phyloP scores from a whole-genome alignment of 35 echinoderm and acorn worm genomes.

The Apostichopus parvimensis region DNA sequence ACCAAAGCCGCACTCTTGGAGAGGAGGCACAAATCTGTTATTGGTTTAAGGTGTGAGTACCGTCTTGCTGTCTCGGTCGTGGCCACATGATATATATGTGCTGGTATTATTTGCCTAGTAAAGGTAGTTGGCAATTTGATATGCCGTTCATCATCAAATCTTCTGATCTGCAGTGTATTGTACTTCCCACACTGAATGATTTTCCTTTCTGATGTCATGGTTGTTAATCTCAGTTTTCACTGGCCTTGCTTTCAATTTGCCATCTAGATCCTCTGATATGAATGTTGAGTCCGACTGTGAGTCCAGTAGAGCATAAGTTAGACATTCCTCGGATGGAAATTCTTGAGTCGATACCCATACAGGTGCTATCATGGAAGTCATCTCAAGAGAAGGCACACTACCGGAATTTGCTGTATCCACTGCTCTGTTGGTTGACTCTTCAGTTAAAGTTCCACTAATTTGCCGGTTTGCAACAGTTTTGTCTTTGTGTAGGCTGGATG shows the following conservation, averaged over 20 bases:
- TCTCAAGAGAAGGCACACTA: background rate
- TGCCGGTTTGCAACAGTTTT: too few species aligned
- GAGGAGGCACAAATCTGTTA: conserved; percentile 18
- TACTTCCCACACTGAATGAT: conserved; percentile 10
- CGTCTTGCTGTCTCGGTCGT: conserved; percentile 47
- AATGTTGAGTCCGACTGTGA: too few species aligned
- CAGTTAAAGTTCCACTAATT: background rate
- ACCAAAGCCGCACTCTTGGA: conserved; percentile 67
- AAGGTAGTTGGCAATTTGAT: conserved; percentile 26
- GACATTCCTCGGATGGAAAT: background rate
- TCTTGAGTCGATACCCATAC: conserved; percentile 30
- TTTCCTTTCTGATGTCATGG: conserved; percentile 34
- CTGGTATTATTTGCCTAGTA: conserved; percentile 54
- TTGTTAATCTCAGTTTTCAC: conserved; percentile 40
- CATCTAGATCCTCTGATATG: too few species aligned
- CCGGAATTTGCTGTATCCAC: background rate
- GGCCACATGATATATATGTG: conserved; percentile 53
- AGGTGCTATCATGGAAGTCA: background rate
- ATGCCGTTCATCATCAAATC: background rate
- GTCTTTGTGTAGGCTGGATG: background rate
- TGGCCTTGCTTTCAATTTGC: background rate
- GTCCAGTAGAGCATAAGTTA: conserved; percentile 4
- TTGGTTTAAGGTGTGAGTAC: conserved; percentile 36
- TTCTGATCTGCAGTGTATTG: conserved; percentile 42
- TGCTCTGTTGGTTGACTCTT: too few species aligned